These are phyloP conservation scores for Spodoptera littoralis DNA, from an alignment of 2,888 invertebrate species.

Conservation along the genomic window DNA sequence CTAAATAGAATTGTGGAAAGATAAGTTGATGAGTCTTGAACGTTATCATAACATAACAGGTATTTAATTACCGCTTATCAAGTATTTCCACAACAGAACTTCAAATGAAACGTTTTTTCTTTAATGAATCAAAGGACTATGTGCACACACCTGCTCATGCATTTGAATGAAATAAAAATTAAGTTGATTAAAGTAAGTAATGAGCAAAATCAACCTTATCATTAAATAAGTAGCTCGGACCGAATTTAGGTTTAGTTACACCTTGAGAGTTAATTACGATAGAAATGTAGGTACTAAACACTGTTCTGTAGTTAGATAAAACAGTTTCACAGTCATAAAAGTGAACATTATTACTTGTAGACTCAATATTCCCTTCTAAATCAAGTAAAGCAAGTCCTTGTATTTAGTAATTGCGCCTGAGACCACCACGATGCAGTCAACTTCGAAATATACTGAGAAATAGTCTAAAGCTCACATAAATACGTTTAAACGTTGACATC, in stretches of 20 bases:
- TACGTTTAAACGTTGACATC: constrained; percentile 40
- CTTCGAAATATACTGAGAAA: constrained; percentile 20
- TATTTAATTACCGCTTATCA: constrained; percentile 34
- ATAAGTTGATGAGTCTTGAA: constrained; percentile 25
- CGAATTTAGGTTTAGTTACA: too few species aligned
- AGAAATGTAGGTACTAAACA: too few species aligned
- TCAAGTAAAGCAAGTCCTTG: too few species aligned
- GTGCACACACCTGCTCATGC: constrained; percentile 18
- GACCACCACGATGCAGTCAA: not conserved
- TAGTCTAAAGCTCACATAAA: constrained; percentile 20
- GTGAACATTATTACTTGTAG: too few species aligned
- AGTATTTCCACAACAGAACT: constrained; percentile 10
- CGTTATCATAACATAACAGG: constrained; percentile 20
- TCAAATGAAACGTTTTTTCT: constrained; percentile 1
- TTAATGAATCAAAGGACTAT: constrained; percentile 6
- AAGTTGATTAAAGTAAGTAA: not conserved
- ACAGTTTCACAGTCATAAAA: too few species aligned
- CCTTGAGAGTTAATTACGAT: too few species aligned
- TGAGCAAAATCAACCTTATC: constrained; percentile 3
- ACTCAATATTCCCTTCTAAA: too few species aligned
- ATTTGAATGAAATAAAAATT: constrained; percentile 25
- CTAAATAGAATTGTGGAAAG: constrained; percentile 23
- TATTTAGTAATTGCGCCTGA: too few species aligned
- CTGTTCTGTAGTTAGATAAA: too few species aligned
- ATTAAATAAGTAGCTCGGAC: too few species aligned